Evolutionary conservation across 2,888 invertebrate species (phyloP).

Genomic region (Meta bourneti): DNA sequence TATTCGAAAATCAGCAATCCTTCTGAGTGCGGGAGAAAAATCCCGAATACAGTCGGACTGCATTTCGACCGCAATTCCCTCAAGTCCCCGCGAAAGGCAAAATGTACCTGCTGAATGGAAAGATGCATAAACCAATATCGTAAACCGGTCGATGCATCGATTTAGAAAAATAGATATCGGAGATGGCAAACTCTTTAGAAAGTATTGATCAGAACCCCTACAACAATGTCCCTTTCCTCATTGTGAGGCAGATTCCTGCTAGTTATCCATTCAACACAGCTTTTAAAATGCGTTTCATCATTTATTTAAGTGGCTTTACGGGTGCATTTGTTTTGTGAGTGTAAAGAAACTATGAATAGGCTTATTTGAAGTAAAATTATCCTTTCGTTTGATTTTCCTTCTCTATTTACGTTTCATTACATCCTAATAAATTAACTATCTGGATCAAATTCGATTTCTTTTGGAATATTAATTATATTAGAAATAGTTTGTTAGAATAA

Average conservation of each 20-base stretch:
- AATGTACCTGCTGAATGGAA: constrained; percentile 25
- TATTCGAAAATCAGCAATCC: too few relatives aligned
- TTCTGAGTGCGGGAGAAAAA: too few relatives aligned
- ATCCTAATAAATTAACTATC: too few relatives aligned
- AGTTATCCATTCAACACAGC: constrained; percentile 4
- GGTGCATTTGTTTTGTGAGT: not conserved
- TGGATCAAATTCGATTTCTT: too few relatives aligned
- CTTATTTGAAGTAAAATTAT: too few relatives aligned
- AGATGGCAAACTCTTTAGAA: constrained; percentile 22
- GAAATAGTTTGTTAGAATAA: too few relatives aligned
- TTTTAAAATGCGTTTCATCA: not conserved
- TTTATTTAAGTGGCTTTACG: not conserved
- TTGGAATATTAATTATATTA: too few relatives aligned
- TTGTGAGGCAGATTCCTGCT: not conserved
- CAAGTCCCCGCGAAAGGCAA: not conserved
- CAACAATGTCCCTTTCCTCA: not conserved
- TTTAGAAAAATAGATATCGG: constrained; percentile 23
- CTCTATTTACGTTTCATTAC: too few relatives aligned
- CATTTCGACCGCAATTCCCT: too few relatives aligned
- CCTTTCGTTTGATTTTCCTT: too few relatives aligned
- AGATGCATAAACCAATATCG: constrained; percentile 38
- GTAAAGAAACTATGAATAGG: too few relatives aligned
- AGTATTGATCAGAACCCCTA: constrained; percentile 19
- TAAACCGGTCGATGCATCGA: constrained; percentile 28
- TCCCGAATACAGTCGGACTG: too few relatives aligned